Percentiles rank a stretch among this genome's conserved stretches.
Evolutionary conservation across 2,888 invertebrate species (phyloP).

Genomic region (Selenia dentaria): DNA sequence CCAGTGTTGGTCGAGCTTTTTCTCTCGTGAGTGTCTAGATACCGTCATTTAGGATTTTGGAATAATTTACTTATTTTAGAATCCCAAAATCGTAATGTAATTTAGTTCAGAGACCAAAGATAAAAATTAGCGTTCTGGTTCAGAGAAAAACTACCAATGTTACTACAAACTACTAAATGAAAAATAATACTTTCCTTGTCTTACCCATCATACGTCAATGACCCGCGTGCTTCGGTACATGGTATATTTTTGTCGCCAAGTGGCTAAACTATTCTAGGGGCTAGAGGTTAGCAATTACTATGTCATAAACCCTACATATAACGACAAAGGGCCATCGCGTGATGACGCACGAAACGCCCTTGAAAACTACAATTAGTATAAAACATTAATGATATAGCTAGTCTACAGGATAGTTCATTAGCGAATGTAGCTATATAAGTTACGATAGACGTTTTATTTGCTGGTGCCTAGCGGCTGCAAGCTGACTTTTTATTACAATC

Average conservation of each 20-base stretch:
- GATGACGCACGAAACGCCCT: conserved; percentile 51
- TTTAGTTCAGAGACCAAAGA: too few species aligned
- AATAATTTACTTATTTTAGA: too few species aligned
- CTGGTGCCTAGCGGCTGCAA: too few species aligned
- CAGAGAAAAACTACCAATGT: too few species aligned
- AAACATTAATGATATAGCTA: conserved; percentile 39
- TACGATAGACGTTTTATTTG: too few species aligned
- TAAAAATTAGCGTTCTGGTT: too few species aligned
- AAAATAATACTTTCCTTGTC: neutral
- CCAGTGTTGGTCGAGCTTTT: too few species aligned
- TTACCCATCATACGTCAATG: neutral
- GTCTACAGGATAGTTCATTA: conserved; percentile 26
- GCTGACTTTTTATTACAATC: too few species aligned
- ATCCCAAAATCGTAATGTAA: too few species aligned
- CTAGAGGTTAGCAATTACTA: conserved; percentile 16
- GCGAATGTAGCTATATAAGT: conserved; percentile 1
- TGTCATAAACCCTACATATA: conserved; percentile 13
- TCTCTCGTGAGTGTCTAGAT: too few species aligned
- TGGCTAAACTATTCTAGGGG: conserved; percentile 26
- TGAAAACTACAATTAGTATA: conserved; percentile 47
- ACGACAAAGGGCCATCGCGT: conserved; percentile 18
- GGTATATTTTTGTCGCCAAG: conserved; percentile 7
- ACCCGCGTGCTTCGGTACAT: conserved; percentile 5
- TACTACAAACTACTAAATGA: neutral
- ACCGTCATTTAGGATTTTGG: too few species aligned